Percentiles rank a stretch among this genome's conserved stretches.
These are phyloP conservation scores for Ascidia mentula DNA, from an alignment of 23 tunicate genomes.

Conservation along the genomic window DNA sequence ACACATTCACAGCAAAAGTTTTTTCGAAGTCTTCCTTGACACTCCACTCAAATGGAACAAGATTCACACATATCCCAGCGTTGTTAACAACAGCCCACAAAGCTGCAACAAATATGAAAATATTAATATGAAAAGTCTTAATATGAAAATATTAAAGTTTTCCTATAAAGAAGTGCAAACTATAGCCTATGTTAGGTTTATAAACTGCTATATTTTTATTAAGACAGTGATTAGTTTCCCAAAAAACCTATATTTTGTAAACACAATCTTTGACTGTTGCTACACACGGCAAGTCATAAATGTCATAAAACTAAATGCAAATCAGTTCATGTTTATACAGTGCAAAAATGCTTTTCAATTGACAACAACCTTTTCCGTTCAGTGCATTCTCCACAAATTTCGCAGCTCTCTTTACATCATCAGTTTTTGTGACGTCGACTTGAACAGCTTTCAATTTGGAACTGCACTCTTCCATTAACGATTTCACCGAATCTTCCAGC, in stretches of 20 bases:
- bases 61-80: slow-evolving; percentile 16
- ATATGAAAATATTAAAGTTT: too few species aligned
- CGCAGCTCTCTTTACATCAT: not conserved
- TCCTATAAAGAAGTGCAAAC: too few species aligned
- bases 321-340: too few species aligned
- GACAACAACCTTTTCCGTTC: not conserved
- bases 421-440: not conserved
- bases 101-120: slow-evolving; percentile 35
- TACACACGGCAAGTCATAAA: too few species aligned
- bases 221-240: too few species aligned
- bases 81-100: slow-evolving; percentile 49
- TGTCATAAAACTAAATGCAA: too few species aligned
- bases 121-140: not conserved
- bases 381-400: not conserved
- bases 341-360: too few species aligned
- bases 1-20: slow-evolving; percentile 33
- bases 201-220: too few species aligned
- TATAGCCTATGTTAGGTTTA: too few species aligned
- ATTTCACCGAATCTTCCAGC: not conserved
- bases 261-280: too few species aligned
- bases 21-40: slow-evolving; percentile 30
- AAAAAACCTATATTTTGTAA: too few species aligned
- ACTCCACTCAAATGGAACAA: slow-evolving; percentile 41
- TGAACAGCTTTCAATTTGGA: not conserved
- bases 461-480: not conserved